A percentile compares a stretch with the other conserved stretches of the same genome.
These are phyloP conservation scores for Columba guinea DNA, from an alignment of 2,797 vertebrate genomes.

Conservation along the genomic window DNA sequence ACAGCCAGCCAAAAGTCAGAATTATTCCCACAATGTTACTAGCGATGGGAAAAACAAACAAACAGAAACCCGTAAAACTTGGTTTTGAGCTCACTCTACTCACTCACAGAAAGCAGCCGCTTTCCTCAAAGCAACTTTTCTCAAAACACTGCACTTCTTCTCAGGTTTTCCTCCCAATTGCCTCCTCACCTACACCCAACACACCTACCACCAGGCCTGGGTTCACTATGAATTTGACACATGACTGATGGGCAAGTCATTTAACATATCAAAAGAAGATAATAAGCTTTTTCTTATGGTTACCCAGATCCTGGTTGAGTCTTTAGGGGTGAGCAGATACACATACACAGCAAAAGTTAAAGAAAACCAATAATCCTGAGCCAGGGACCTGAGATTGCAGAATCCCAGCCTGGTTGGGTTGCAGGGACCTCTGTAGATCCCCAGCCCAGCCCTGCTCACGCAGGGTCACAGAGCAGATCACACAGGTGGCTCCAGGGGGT, in stretches of 20 bases:
- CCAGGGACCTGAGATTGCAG: not conserved
- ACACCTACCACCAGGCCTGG: not conserved
- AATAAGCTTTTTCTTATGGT: not conserved
- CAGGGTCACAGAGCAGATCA: no score
- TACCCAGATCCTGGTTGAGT: not conserved
- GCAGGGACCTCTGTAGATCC: no score
- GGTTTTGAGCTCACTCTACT: not conserved
- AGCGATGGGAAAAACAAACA: not conserved
- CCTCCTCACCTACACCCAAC: not conserved
- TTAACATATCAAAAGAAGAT: not conserved
- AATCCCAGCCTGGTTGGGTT: no score
- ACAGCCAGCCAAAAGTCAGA: not conserved
- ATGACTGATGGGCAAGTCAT: not conserved
- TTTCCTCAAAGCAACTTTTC: not conserved
- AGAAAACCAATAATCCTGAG: not conserved
- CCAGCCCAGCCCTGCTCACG: no score
- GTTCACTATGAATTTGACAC: not conserved
- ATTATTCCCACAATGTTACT: not conserved
- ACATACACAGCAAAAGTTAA: not conserved
- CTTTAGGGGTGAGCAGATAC: not conserved
- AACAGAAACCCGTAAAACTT: not conserved
- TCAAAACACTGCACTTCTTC: not conserved
- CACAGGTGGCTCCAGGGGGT: no score
- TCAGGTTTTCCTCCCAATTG: not conserved
- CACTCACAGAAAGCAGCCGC: not conserved